Conservation (phyloP, 2,797 vertebrate genomes). For the Chaunax sp. region DNA sequence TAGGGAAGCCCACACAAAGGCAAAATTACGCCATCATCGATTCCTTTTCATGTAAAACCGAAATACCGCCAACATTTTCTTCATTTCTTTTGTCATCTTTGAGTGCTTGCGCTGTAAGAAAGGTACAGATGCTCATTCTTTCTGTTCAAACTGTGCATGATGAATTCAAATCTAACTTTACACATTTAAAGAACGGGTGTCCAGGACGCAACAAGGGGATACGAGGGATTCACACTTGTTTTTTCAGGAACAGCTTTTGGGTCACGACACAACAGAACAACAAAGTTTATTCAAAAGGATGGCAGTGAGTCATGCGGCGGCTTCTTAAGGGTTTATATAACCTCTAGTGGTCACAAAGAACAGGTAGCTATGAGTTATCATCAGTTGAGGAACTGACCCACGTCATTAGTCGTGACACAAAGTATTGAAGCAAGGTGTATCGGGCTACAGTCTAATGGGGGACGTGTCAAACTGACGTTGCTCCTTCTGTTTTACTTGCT, state of each 20-base stretch:
- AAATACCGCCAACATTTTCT: not conserved
- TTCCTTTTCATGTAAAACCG: not conserved
- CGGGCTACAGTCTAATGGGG: too few relatives aligned
- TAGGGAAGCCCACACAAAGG: not conserved
- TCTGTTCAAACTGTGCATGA: too few relatives aligned
- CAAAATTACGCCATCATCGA: not conserved
- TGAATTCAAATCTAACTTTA: not conserved
- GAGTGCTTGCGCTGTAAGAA: too few relatives aligned
- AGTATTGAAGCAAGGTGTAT: too few relatives aligned
- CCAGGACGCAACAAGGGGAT: not conserved
- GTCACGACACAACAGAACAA: not conserved
- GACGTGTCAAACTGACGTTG: not conserved
- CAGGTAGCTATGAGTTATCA: not conserved
- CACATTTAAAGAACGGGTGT: not conserved
- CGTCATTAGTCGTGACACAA: too few relatives aligned
- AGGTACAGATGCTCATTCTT: not conserved
- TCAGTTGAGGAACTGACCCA: not conserved
- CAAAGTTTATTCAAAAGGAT: not conserved
- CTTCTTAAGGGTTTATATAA: too few relatives aligned
- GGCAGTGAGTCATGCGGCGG: conserved; percentile 8
- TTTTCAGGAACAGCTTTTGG: not conserved
- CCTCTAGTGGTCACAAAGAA: conserved; percentile 4
- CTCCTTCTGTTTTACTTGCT: not conserved
- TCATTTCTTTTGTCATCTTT: not conserved
- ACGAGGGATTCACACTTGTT: not conserved